phyloP scores from a whole-genome alignment of 2,888 invertebrate species.

The Morpho deidamia region DNA sequence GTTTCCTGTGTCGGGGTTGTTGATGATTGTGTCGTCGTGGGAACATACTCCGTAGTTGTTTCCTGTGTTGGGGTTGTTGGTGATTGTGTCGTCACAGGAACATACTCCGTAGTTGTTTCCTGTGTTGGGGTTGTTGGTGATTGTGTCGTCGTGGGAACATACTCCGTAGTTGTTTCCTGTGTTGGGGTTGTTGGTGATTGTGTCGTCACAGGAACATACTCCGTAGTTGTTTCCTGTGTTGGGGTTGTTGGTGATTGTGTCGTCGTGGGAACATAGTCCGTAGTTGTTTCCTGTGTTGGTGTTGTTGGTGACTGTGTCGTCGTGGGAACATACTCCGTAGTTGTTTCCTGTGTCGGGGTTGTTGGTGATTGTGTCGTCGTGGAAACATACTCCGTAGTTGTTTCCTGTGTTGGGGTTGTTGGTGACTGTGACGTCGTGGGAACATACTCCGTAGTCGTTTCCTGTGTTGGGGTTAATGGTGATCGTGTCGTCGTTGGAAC shows the following conservation, averaged over 20 bases:
- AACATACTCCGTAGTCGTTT: background rate
- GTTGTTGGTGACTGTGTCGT: background rate
- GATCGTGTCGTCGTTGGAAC: too few relatives aligned
- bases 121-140: background rate
- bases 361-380: background rate
- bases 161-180: background rate
- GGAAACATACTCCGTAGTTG: background rate
- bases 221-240: too few relatives aligned
- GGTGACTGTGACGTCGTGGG: too few relatives aligned
- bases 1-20: too few relatives aligned
- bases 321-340: too few relatives aligned
- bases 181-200: background rate
- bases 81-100: too few relatives aligned
- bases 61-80: background rate
- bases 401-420: background rate
- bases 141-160: too few relatives aligned
- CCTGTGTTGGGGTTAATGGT: background rate
- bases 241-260: too few relatives aligned
- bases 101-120: background rate
- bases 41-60: background rate
- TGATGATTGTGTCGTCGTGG: background rate
- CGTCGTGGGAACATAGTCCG: background rate
- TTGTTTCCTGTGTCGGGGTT: too few relatives aligned
- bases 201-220: background rate
- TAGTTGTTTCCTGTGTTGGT: background rate